A percentile compares a stretch with the other conserved stretches of the same genome.
phyloP scores from a whole-genome alignment of 2,797 vertebrate species.

The Morelia viridis region DNA sequence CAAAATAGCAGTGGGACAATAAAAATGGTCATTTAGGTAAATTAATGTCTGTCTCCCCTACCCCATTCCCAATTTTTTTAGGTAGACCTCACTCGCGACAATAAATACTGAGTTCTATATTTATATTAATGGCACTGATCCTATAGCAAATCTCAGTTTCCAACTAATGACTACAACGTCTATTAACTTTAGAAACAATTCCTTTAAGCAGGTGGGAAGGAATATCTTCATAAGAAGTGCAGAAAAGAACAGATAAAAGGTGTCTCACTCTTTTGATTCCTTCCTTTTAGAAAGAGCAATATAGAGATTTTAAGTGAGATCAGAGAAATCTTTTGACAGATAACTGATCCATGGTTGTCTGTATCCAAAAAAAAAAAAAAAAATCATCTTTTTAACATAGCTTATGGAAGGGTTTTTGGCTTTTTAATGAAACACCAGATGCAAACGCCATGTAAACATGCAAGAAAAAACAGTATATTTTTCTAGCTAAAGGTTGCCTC shows the following conservation, averaged over 20 bases:
- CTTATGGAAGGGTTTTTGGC: constrained; percentile 44
- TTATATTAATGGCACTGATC: constrained; percentile 9
- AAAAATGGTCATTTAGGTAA: background rate
- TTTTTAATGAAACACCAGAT: constrained; percentile 61
- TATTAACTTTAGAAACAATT: constrained; percentile 6
- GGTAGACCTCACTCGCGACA: constrained; percentile 11
- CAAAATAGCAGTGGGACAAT: constrained; percentile 21
- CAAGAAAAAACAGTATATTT: constrained; percentile 29
- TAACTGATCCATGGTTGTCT: constrained; percentile 63
- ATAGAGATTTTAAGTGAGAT: constrained; percentile 57
- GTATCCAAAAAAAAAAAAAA: constrained; percentile 48
- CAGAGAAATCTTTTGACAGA: constrained; percentile 70
- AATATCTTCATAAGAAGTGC: constrained; percentile 6
- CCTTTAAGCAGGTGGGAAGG: background rate
- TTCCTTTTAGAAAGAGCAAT: background rate
- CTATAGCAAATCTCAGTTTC: fast-evolving
- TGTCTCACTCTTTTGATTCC: constrained; percentile 44
- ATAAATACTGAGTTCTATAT: background rate
- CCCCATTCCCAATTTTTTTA: background rate
- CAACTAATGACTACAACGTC: constrained; percentile 1
- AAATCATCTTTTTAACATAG: constrained; percentile 35
- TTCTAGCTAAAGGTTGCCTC: constrained; percentile 27
- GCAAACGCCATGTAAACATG: constrained; percentile 28
- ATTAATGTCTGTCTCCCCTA: background rate
- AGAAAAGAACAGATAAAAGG: constrained; percentile 50